Evolutionary conservation across 2,797 vertebrate genomes (phyloP).

Genomic region (Bradypodion pumilum): DNA sequence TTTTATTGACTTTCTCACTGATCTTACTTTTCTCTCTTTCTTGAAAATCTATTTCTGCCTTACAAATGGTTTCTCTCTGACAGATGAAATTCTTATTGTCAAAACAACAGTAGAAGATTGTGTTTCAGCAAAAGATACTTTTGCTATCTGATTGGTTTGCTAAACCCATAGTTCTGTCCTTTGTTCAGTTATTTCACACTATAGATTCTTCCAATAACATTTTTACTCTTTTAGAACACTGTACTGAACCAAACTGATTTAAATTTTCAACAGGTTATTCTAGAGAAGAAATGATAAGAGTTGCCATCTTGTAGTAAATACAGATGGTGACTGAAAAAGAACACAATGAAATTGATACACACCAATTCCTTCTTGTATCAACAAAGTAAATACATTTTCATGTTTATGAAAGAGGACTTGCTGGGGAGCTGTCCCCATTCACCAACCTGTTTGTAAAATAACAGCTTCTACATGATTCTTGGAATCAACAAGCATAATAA

Average conservation of each 20-base stretch:
- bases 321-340: not conserved
- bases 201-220: slow-evolving; percentile 17
- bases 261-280: not conserved
- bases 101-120: slow-evolving; percentile 18
- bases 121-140: slow-evolving; percentile 13
- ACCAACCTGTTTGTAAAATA: not conserved
- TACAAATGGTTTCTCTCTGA: slow-evolving; percentile 39
- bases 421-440: not conserved
- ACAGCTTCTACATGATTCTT: not conserved
- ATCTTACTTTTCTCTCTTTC: slow-evolving; percentile 33
- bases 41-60: slow-evolving; percentile 28
- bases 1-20: slow-evolving; percentile 24
- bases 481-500: not conserved
- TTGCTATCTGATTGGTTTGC: slow-evolving; percentile 22
- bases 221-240: slow-evolving; percentile 22
- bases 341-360: not conserved
- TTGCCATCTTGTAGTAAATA: not conserved
- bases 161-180: slow-evolving; percentile 13
- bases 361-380: not conserved
- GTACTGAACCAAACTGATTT: not conserved
- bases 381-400: not conserved
- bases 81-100: slow-evolving; percentile 28
- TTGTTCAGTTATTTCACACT: slow-evolving; percentile 26
- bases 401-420: not conserved
- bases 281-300: not conserved